phyloP scores from a whole-genome alignment of 2,797 vertebrate genomes.

The Buphagus erythrorhynchus region DNA sequence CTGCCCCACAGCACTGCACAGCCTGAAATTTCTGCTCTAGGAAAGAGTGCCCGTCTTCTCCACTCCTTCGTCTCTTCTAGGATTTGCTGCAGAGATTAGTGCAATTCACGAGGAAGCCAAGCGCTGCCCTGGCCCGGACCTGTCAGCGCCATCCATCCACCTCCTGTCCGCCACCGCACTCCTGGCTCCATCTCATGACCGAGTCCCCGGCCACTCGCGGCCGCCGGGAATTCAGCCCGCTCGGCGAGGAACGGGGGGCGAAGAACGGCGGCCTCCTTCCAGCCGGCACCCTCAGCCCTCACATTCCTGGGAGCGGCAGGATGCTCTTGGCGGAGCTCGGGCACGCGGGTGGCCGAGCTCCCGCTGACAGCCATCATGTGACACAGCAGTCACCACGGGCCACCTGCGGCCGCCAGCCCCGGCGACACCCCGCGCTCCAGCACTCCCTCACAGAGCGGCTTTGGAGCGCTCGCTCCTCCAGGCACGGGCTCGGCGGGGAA shows the following conservation, averaged over 20 bases:
- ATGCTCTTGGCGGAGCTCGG: constrained; percentile 9
- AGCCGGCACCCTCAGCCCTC: neutral
- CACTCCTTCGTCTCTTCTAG: constrained; percentile 10
- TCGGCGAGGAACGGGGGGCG: neutral
- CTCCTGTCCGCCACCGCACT: constrained; percentile 6
- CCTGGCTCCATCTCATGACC: constrained; percentile 34
- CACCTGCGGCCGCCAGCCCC: constrained; percentile 47
- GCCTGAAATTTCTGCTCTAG: neutral
- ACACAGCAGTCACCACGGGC: constrained; percentile 49
- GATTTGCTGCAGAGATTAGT: neutral
- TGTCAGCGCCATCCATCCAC: constrained; percentile 37
- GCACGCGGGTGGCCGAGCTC: constrained; percentile 32
- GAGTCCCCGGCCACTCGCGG: constrained; percentile 13
- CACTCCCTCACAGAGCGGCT: neutral
- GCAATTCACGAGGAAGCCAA: constrained; percentile 51
- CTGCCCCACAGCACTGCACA: constrained; percentile 38
- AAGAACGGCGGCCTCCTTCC: constrained; percentile 19
- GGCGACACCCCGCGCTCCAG: neutral
- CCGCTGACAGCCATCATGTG: constrained; percentile 57
- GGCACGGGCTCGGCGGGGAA: neutral
- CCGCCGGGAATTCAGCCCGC: constrained; percentile 2
- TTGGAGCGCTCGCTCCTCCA: neutral
- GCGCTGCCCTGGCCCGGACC: neutral
- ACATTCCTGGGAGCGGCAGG: constrained; percentile 52
- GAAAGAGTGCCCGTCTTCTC: neutral